These are phyloP conservation scores for Andrena camellia DNA, from an alignment of 2,888 invertebrate genomes.

Conservation along the genomic window DNA sequence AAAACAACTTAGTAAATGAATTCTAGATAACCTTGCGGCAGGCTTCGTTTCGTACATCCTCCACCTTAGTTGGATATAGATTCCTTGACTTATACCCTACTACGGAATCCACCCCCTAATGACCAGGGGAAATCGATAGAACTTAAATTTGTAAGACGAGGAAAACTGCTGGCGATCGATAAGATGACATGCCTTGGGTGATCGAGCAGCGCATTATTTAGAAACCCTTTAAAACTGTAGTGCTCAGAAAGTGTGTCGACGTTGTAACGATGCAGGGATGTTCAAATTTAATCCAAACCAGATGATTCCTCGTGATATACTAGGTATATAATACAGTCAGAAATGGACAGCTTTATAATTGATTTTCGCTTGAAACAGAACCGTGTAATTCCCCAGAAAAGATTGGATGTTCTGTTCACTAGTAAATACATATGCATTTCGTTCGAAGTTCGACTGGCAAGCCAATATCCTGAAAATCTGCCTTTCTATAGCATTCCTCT, in stretches of 20 bases:
- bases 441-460: not conserved
- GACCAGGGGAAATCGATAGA: constrained; percentile 75
- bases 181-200: constrained; percentile 37
- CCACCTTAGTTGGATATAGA: constrained; percentile 36
- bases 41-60: constrained; percentile 13
- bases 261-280: not conserved
- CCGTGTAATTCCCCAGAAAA: not conserved
- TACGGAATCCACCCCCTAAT: constrained; percentile 66
- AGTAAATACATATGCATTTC: constrained; percentile 3
- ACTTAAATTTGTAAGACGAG: constrained; percentile 73
- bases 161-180: constrained; percentile 69
- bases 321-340: no score
- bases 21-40: constrained; percentile 40
- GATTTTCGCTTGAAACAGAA: not conserved
- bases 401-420: not conserved
- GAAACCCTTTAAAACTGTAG: constrained; percentile 6
- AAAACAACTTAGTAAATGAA: not conserved
- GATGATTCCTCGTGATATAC: no score
- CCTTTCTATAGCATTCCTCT: not conserved
- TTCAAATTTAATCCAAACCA: no score
- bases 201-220: constrained; percentile 32
- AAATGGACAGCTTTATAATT: not conserved
- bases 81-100: constrained; percentile 62
- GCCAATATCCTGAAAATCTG: not conserved
- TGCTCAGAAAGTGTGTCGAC: not conserved